Percentiles rank a stretch among this genome's conserved stretches.
These are phyloP conservation scores for Anguilla rostrata DNA, from an alignment of 2,113 vertebrate species.

Conservation along the genomic window DNA sequence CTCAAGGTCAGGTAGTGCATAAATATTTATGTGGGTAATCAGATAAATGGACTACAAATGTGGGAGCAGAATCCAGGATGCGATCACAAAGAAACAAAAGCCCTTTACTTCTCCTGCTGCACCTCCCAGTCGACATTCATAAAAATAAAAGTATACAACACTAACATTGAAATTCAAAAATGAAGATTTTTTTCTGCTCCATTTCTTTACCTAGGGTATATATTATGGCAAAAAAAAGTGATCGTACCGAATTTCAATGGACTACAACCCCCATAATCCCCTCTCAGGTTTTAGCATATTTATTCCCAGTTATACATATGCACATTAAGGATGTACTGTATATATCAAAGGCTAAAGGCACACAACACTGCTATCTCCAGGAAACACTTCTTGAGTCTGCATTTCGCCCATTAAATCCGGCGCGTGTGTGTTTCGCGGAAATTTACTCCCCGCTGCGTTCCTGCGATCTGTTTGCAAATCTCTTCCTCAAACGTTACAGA, in stretches of 20 bases:
- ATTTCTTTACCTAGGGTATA: background rate
- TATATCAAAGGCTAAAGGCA: background rate
- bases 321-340: background rate
- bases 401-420: background rate
- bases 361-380: background rate
- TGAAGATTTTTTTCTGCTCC: background rate
- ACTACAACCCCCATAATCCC: background rate
- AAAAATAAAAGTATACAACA: too few relatives aligned
- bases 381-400: background rate
- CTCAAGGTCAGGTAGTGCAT: too few relatives aligned
- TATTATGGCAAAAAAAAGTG: background rate
- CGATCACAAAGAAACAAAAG: too few relatives aligned
- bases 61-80: too few relatives aligned
- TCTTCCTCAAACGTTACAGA: background rate
- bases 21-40: too few relatives aligned
- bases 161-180: background rate
- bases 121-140: too few relatives aligned
- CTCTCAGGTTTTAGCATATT: background rate
- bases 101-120: too few relatives aligned
- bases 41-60: too few relatives aligned
- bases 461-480: background rate
- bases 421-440: background rate
- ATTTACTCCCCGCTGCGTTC: too few relatives aligned
- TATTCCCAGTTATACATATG: background rate
- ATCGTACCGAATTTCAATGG: background rate